Evolutionary conservation across 1,140 invertebrate genomes (phyloP), one percentile per base, ranked within the genome.

Genomic region (Hyphantria cunea): DNA sequence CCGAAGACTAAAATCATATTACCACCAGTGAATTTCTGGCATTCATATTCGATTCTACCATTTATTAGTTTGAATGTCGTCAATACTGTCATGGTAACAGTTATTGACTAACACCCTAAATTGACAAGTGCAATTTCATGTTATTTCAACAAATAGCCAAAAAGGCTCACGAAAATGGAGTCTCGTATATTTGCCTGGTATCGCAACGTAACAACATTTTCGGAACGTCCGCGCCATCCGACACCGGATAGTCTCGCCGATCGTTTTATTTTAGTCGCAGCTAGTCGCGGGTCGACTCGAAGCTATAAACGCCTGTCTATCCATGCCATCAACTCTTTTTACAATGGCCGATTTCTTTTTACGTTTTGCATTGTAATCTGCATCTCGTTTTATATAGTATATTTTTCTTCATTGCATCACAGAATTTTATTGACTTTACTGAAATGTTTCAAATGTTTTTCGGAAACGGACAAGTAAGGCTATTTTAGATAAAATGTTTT

Each of bases 161-260:
- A 44, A 44, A 44, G 9, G 11, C 2, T 44, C n/a, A 6, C 13
- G n/a, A 44, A 44, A 12, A 12, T 6, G 9, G 9, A 9, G 41
- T 44, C 41, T 8, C 34, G 8, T 37, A 11, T 7, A 7, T 25
- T 1, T 25, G 17, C 17, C 17, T 25, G 17, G 17, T 13, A 31
- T 58, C 32, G 55, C 33, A 48, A 58, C 55, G 34, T 49, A 58
- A 58, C 44, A 48, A 47, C 44, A 37, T 58, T 58, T 9, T 49
- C 44, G 42, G 17, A 15, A 31, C 34, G 33, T 34, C 15, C 44
- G n/a, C 37, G 37, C 11, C 41, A 12, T n/a, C 4, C 54, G 6
- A 37, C 15, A n/a, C 31, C n/a, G 41, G 54, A 37, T 39, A 17
- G 42, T 25, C 31, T 47, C 42, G 11, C 54, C 48, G 54, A 56